Conservation (phyloP, 2,888 invertebrate genomes). For the Melanostoma scalare region DNA sequence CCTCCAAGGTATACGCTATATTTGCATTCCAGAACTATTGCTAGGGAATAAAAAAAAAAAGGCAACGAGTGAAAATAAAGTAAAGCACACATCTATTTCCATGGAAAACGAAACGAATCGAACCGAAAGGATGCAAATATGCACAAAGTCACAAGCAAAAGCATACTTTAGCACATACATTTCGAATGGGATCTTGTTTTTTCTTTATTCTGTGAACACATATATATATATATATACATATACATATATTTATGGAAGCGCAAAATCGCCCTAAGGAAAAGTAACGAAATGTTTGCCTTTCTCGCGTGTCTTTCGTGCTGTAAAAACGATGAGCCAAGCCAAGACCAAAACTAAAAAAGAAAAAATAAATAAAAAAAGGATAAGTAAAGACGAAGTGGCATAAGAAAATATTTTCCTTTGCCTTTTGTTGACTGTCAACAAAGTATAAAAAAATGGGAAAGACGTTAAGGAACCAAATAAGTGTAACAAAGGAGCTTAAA, state of each 20-base stretch:
- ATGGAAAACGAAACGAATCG: conserved; percentile 73
- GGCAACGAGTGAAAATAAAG: not conserved
- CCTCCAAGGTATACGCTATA: conserved; percentile 31
- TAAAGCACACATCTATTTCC: conserved; percentile 3
- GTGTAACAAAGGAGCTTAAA: not conserved
- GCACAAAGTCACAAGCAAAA: conserved; percentile 68
- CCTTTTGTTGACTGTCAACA: conserved; percentile 64
- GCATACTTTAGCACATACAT: conserved; percentile 17
- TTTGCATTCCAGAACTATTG: conserved; percentile 47
- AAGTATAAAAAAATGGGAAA: conserved; percentile 29
- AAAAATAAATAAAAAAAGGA: conserved; percentile 27
- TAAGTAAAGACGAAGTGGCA: conserved; percentile 43
- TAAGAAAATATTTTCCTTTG: conserved; percentile 61
- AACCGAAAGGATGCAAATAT: conserved; percentile 79
- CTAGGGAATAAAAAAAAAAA: conserved; percentile 9
- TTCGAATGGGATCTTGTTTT: too few species aligned
- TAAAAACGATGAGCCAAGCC: conserved; percentile 56
- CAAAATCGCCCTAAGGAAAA: conserved; percentile 11
- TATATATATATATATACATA: not conserved
- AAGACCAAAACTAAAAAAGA: conserved; percentile 45
- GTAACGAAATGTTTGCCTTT: conserved; percentile 69
- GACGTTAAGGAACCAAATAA: conserved; percentile 18
- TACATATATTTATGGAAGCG: not conserved
- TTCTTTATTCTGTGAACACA: not conserved
- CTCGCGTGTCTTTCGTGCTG: conserved; percentile 32